Percentiles rank a stretch among this genome's conserved stretches.
phyloP scores from a whole-genome alignment of 2,113 vertebrate species.

The Pseudorasbora parva region DNA sequence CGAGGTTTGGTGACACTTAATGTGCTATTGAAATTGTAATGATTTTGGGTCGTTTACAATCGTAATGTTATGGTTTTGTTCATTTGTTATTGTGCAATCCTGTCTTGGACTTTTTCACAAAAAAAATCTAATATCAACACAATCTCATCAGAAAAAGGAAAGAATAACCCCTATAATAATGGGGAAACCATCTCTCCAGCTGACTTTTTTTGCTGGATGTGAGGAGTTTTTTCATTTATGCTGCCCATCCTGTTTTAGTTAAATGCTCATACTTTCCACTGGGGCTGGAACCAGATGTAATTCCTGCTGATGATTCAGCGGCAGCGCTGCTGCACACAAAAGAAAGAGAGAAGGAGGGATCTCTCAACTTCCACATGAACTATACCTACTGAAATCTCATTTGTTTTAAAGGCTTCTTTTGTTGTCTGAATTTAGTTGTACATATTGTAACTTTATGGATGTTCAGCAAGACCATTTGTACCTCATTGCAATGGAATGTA shows the following conservation, averaged over 20 bases:
- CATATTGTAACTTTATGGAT: conserved; percentile 4
- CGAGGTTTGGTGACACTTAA: no score
- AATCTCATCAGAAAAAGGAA: no score
- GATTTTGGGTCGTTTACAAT: no score
- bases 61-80: no score
- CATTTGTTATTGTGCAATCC: no score
- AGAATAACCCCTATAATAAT: no score
- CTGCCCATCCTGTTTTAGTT: conserved; percentile 62
- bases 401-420: neutral
- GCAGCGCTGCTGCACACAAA: neutral
- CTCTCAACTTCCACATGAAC: conserved; percentile 1
- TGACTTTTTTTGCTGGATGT: neutral
- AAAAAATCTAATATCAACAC: no score
- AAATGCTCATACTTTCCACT: conserved; percentile 53
- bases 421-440: neutral
- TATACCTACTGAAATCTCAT: neutral
- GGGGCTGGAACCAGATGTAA: conserved; percentile 54
- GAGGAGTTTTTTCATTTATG: conserved; percentile 5
- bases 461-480: conserved; percentile 1
- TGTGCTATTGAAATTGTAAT: no score
- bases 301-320: conserved; percentile 61
- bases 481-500: conserved; percentile 51
- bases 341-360: conserved; percentile 9
- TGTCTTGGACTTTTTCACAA: no score
- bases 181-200: no score